Evolutionary conservation across 2,113 vertebrate genomes (phyloP).

Genomic region (Lasiurus borealis): DNA sequence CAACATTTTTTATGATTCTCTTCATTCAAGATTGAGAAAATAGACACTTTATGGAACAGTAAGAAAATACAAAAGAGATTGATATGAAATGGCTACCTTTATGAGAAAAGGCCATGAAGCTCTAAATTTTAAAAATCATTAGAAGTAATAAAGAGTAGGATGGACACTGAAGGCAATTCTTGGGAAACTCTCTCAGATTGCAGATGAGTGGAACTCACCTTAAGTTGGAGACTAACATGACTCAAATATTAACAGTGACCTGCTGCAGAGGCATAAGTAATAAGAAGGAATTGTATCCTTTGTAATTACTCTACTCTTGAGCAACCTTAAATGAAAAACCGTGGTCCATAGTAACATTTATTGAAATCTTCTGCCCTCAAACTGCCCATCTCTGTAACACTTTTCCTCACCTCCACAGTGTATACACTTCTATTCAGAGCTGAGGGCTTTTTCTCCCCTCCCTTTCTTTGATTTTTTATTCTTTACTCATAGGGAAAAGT

Average conservation of each 20-base stretch:
- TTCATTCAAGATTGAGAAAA: not conserved
- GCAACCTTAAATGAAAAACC: not conserved
- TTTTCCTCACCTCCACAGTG: not conserved
- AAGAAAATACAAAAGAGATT: not conserved
- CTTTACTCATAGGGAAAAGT: not conserved
- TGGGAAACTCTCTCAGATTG: not conserved
- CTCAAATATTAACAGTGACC: not conserved
- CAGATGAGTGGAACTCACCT: not conserved
- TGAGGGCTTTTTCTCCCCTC: not conserved
- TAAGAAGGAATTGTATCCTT: not conserved
- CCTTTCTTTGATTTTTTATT: not conserved
- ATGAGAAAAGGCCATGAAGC: not conserved
- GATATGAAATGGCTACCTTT: not conserved
- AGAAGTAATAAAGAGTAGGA: not conserved
- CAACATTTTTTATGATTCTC: not conserved
- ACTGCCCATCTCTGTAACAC: not conserved
- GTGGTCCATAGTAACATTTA: not conserved
- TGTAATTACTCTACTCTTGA: not conserved
- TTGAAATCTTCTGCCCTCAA: not conserved
- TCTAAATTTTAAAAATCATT: not conserved
- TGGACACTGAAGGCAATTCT: not conserved
- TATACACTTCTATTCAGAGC: not conserved
- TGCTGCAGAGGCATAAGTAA: not conserved
- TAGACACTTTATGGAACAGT: not conserved
- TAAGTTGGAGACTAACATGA: not conserved